These are phyloP conservation scores for Tragopan temminckii DNA, from an alignment of 2,797 vertebrate species.

Conservation along the genomic window DNA sequence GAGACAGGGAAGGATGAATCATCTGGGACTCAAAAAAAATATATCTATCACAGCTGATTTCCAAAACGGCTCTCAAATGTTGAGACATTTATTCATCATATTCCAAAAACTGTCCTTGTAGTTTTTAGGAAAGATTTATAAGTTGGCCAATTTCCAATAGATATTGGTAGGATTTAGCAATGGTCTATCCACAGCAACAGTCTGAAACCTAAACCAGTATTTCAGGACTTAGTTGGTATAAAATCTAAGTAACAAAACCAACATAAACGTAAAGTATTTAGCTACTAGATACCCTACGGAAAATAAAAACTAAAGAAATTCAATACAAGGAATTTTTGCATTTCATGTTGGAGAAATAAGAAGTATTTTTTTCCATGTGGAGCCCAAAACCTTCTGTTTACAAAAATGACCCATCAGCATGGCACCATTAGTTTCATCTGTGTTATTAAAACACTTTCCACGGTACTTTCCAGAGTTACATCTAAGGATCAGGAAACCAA, in stretches of 20 bases:
- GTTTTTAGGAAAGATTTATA: not conserved
- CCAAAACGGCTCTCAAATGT: not conserved
- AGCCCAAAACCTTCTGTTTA: not conserved
- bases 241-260: not conserved
- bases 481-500: not conserved
- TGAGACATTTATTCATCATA: not conserved
- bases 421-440: not conserved
- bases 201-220: not conserved
- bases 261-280: not conserved
- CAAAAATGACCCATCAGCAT: not conserved
- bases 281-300: not conserved
- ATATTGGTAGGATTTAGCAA: not conserved
- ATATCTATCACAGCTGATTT: not conserved
- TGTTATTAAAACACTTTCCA: not conserved
- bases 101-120: not conserved
- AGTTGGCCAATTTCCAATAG: not conserved
- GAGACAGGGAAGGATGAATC: not conserved
- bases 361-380: not conserved
- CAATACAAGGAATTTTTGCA: not conserved
- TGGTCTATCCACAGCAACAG: not conserved
- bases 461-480: not conserved
- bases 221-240: not conserved
- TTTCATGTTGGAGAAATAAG: not conserved
- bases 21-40: not conserved
- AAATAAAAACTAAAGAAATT: not conserved